Conservation (phyloP, 2,888 invertebrate genomes). For the Chloromyia formosa region DNA sequence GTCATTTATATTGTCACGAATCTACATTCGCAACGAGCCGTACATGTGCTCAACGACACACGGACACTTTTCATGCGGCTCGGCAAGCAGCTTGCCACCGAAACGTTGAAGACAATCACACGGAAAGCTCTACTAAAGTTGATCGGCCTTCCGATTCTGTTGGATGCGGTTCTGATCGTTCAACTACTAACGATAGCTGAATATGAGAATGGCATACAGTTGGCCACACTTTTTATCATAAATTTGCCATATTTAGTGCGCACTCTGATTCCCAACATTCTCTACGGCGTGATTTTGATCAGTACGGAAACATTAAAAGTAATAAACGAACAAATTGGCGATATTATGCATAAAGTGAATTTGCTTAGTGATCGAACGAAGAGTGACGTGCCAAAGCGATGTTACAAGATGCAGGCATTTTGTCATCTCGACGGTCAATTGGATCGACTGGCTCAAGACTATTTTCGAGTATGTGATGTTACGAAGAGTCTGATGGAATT, state of each 20-base stretch:
- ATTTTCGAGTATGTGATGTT: slow-evolving; percentile 11
- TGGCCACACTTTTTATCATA: background rate
- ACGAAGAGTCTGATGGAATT: slow-evolving; percentile 33
- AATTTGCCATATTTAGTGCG: slow-evolving; percentile 56
- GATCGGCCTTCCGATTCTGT: slow-evolving; percentile 25
- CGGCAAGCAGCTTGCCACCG: background rate
- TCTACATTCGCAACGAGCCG: background rate
- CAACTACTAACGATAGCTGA: background rate
- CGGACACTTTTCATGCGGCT: background rate
- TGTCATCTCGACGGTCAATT: slow-evolving; percentile 56
- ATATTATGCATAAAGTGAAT: slow-evolving; percentile 52
- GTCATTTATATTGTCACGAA: slow-evolving; percentile 28
- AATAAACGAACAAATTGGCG: slow-evolving; percentile 54
- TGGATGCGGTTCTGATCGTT: slow-evolving; percentile 15
- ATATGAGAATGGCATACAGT: background rate
- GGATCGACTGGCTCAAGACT: slow-evolving; percentile 50
- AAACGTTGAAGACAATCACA: background rate
- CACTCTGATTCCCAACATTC: slow-evolving; percentile 57
- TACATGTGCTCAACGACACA: background rate
- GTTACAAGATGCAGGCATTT: slow-evolving; percentile 57
- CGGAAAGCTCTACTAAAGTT: background rate
- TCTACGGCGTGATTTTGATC: slow-evolving; percentile 56
- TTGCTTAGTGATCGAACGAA: slow-evolving; percentile 28
- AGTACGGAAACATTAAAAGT: slow-evolving; percentile 53
- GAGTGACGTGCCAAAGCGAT: too few species aligned